Evolutionary conservation across 2,888 invertebrate genomes (phyloP).

Genomic region (Fragum sueziense): DNA sequence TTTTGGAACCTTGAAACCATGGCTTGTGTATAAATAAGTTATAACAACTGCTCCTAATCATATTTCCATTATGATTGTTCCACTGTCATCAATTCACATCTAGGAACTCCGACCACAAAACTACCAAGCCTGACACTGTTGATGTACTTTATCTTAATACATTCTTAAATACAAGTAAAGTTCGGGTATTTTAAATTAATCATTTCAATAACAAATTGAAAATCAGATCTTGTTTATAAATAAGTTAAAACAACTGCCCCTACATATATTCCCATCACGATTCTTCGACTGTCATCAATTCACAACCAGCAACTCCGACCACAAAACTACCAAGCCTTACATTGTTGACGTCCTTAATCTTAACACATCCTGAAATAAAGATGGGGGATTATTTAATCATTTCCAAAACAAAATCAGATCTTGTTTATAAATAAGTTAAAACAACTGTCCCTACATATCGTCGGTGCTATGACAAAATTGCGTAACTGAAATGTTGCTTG

Average conservation of each 20-base stretch:
- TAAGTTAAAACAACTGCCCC: too few relatives aligned
- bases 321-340: conserved; percentile 63
- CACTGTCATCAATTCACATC: conserved; percentile 59
- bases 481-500: too few relatives aligned
- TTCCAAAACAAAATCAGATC: too few relatives aligned
- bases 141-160: conserved; percentile 59
- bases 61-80: neutral
- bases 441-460: neutral
- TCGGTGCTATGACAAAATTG: neutral
- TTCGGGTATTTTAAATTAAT: too few relatives aligned
- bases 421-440: too few relatives aligned
- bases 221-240: too few relatives aligned
- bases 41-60: too few relatives aligned
- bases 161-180: conserved; percentile 51
- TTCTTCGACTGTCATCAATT: conserved; percentile 44
- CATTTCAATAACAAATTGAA: too few relatives aligned
- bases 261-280: too few relatives aligned
- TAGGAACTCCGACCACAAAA: conserved; percentile 65
- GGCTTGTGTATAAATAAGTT: too few relatives aligned
- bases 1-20: too few relatives aligned
- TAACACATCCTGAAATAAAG: conserved; percentile 51
- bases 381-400: too few relatives aligned
- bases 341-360: conserved; percentile 65
- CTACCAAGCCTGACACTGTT: conserved; percentile 65
- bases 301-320: conserved; percentile 66